phyloP scores from a whole-genome alignment of 2,888 invertebrate species.

The Eledona agricola region DNA sequence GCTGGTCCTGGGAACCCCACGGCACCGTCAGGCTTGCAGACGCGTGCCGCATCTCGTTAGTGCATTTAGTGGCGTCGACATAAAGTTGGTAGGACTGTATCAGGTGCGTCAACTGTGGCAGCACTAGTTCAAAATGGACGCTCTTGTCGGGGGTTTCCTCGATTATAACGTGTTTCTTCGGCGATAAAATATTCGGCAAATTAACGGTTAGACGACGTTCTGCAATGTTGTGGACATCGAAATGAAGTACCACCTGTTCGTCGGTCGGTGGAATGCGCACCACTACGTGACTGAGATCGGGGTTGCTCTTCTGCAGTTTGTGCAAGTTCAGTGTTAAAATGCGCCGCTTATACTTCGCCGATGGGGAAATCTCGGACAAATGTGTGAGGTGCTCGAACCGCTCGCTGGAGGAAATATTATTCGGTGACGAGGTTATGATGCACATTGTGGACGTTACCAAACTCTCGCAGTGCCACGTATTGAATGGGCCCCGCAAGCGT shows the following conservation, averaged over 20 bases:
- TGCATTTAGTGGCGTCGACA: constrained; percentile 66
- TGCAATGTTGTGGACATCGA: constrained; percentile 70
- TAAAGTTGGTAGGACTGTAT: constrained; percentile 70
- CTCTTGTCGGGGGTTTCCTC: constrained; percentile 68
- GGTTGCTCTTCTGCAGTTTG: constrained; percentile 65
- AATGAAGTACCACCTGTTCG: constrained; percentile 70
- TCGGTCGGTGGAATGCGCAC: constrained; percentile 72
- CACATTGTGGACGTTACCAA: constrained; percentile 70
- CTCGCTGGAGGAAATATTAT: constrained; percentile 62
- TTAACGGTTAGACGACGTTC: constrained; percentile 52
- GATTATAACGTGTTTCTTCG: constrained; percentile 60
- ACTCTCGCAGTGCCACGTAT: constrained; percentile 66
- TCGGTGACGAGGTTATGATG: background rate
- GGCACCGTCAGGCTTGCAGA: constrained; percentile 71
- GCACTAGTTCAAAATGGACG: constrained; percentile 69
- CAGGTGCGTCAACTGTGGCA: constrained; percentile 67
- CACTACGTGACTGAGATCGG: constrained; percentile 73
- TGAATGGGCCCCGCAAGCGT: constrained; percentile 73
- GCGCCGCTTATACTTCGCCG: constrained; percentile 63
- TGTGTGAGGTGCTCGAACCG: constrained; percentile 69
- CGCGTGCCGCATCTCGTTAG: constrained; percentile 65
- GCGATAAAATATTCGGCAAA: constrained; percentile 54
- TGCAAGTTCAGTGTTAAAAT: constrained; percentile 69
- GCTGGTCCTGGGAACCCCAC: constrained; percentile 71
- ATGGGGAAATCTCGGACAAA: constrained; percentile 66